Percentiles rank a stretch among this genome's conserved stretches.
phyloP scores from a whole-genome alignment of 2,888 invertebrate genomes.

The Trachelus iudaicus region DNA sequence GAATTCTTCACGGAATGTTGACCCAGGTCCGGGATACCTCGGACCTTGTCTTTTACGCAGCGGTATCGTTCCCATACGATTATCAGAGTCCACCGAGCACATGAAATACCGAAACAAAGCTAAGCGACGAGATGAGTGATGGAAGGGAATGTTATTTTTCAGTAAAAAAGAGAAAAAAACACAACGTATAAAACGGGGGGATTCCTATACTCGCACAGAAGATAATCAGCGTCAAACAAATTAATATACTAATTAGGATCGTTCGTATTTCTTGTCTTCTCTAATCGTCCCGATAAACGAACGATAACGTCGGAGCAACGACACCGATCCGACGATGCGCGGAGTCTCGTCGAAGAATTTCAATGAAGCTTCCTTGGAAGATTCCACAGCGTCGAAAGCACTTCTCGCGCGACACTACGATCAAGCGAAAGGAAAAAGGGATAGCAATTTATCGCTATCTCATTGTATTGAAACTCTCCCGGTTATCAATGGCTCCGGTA shows the following conservation, averaged over 20 bases:
- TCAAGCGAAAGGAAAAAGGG: background rate
- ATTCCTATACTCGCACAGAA: background rate
- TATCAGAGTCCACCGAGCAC: background rate
- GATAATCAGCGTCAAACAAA: background rate
- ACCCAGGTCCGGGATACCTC: background rate
- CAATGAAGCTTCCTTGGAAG: background rate
- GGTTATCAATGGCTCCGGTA: background rate
- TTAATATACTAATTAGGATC: background rate
- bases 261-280: background rate
- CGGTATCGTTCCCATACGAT: background rate
- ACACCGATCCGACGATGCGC: background rate
- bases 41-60: background rate
- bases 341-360: background rate
- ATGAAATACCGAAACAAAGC: background rate
- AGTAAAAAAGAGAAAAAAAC: background rate
- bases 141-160: too few relatives aligned
- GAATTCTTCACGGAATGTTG: slow-evolving; percentile 3
- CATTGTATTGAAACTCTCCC: background rate
- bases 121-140: background rate
- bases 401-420: background rate
- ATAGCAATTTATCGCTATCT: background rate
- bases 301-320: background rate
- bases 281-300: background rate
- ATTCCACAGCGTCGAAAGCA: background rate
- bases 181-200: background rate